A percentile compares a stretch with the other conserved stretches of the same genome.
Conservation (phyloP, 2,113 vertebrate genomes). For the Melozone crissalis region DNA sequence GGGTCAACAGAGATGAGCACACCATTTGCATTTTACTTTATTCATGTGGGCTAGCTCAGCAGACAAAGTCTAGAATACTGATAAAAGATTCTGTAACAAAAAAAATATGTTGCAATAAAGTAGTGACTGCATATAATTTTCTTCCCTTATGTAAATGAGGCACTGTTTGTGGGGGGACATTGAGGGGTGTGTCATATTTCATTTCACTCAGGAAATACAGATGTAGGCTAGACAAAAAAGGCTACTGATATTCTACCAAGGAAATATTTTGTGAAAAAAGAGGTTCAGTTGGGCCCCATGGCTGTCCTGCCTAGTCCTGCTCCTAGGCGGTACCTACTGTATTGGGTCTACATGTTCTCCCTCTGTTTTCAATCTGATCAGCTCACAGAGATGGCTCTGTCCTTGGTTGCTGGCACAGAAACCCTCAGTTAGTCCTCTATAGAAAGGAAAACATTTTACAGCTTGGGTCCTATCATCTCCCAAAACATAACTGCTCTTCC, state of each 20-base stretch:
- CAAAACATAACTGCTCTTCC: neutral
- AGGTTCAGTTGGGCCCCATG: neutral
- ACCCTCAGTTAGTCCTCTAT: neutral
- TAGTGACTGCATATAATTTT: neutral
- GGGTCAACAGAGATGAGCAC: constrained; percentile 4
- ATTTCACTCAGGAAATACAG: neutral
- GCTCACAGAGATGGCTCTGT: neutral
- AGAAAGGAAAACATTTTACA: neutral
- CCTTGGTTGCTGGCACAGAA: neutral
- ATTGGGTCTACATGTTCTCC: neutral
- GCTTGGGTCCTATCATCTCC: neutral
- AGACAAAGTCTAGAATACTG: neutral
- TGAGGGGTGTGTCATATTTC: neutral
- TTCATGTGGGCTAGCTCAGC: constrained; percentile 2
- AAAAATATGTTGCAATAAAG: neutral
- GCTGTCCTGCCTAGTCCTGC: neutral
- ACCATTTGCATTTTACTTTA: constrained; percentile 41
- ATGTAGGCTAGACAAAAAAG: neutral
- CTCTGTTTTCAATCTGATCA: neutral
- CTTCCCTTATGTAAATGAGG: neutral
- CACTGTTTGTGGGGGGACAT: neutral
- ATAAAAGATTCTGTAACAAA: neutral
- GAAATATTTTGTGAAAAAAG: neutral
- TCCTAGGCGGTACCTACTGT: neutral
- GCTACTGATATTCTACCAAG: neutral